Conservation (phyloP, 2,113 vertebrate species). For the Etia nguti region DNA sequence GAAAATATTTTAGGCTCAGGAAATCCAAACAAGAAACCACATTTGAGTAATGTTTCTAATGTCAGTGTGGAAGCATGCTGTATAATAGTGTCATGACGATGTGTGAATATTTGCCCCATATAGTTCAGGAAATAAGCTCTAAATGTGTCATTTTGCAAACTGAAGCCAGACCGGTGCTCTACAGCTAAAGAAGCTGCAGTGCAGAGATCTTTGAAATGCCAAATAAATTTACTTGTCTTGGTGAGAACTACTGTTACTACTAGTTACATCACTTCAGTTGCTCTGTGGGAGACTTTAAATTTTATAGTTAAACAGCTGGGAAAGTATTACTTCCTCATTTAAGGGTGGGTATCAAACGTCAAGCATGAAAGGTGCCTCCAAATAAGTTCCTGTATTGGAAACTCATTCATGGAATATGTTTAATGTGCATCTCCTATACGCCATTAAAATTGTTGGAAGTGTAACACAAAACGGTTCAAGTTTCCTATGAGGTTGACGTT, state of each 20-base stretch:
- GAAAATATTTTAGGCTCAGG: neutral
- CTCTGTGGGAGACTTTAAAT: neutral
- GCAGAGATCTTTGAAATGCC: neutral
- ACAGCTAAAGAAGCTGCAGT: neutral
- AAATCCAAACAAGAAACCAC: neutral
- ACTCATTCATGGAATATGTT: neutral
- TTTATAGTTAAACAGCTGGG: neutral
- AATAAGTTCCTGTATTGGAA: neutral
- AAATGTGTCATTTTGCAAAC: neutral
- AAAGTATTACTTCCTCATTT: neutral
- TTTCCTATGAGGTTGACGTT: neutral
- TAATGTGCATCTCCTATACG: neutral
- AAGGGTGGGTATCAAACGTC: neutral
- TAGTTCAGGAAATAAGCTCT: neutral
- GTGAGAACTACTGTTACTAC: neutral
- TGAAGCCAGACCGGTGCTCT: neutral
- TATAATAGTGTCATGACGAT: neutral
- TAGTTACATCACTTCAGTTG: neutral
- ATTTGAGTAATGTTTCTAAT: neutral
- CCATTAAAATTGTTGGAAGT: neutral
- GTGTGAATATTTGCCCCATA: neutral
- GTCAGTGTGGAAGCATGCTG: neutral
- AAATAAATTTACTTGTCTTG: neutral
- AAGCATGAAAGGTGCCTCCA: neutral
- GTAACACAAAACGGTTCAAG: neutral